phyloP scores from a whole-genome alignment of 2,797 vertebrate genomes.

The Phrynocephalus vlangalii region DNA sequence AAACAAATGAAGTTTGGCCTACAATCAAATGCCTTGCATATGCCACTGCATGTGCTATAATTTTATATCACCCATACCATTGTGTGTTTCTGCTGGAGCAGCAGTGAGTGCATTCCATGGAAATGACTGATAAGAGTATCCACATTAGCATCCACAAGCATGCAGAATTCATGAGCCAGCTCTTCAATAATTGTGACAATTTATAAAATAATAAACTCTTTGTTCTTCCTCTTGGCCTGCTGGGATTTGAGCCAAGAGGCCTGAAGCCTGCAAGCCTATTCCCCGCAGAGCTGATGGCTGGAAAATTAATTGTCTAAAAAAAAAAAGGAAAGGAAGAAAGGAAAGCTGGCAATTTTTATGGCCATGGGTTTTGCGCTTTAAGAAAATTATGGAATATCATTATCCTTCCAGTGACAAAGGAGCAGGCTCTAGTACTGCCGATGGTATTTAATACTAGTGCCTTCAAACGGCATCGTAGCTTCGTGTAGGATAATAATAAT shows the following conservation, averaged over 20 bases:
- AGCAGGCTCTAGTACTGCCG: neutral
- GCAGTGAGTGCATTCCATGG: neutral
- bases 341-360: neutral
- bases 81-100: slow-evolving; percentile 6
- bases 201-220: slow-evolving; percentile 34
- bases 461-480: neutral
- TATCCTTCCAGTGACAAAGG: neutral
- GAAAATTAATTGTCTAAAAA: slow-evolving; percentile 28
- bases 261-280: slow-evolving; percentile 10
- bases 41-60: neutral
- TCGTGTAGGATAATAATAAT: neutral
- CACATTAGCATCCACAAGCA: neutral
- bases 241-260: slow-evolving; percentile 27
- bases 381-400: neutral
- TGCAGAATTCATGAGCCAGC: slow-evolving; percentile 24
- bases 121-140: neutral
- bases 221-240: slow-evolving; percentile 27
- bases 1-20: neutral
- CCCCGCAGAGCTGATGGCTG: slow-evolving; percentile 5
- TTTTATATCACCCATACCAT: slow-evolving; percentile 4
- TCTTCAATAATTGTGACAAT: slow-evolving; percentile 29
- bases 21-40: neutral
- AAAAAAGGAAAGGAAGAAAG: neutral
- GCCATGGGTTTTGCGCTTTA: neutral
- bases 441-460: neutral